Conservation (phyloP, 64 coral and sea anemone species). For the Porites australiensis region DNA sequence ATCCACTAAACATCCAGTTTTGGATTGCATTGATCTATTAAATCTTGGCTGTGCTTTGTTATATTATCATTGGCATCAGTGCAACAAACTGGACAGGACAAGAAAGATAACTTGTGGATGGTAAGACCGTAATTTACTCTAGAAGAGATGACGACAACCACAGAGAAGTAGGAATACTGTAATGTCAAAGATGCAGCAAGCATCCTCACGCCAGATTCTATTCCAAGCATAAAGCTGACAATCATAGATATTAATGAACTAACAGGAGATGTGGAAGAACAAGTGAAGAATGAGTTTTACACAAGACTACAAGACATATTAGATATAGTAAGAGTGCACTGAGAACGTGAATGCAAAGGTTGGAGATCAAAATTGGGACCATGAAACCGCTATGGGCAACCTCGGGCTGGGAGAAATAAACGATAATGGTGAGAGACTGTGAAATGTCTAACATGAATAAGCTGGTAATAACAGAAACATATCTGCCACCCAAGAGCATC, state of each 20-base stretch:
- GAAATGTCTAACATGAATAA: slow-evolving; percentile 28
- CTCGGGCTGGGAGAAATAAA: slow-evolving; percentile 23
- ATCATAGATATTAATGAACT: no score
- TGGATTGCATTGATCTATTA: no score
- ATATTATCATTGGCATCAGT: slow-evolving; percentile 47
- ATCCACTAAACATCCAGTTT: no score
- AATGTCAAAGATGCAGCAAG: no score
- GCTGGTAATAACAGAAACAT: slow-evolving; percentile 18
- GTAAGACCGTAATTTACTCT: slow-evolving; percentile 21
- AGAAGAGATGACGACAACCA: slow-evolving; percentile 31
- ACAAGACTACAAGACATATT: slow-evolving; percentile 40
- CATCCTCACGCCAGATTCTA: no score
- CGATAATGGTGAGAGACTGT: slow-evolving; percentile 36
- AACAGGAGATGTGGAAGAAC: no score
- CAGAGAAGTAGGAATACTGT: slow-evolving; percentile 19
- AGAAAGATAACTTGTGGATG: slow-evolving; percentile 12
- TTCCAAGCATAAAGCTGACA: no score
- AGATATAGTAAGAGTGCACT: background rate
- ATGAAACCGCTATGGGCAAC: background rate
- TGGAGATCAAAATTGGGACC: background rate
- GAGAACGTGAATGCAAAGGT: slow-evolving; percentile 31
- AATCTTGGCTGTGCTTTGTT: no score
- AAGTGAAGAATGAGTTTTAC: no score
- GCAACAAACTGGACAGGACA: slow-evolving; percentile 56
- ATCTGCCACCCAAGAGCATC: slow-evolving; percentile 35